Evolutionary conservation across 2,113 vertebrate species (phyloP).

Genomic region (Chloropsis hardwickii): DNA sequence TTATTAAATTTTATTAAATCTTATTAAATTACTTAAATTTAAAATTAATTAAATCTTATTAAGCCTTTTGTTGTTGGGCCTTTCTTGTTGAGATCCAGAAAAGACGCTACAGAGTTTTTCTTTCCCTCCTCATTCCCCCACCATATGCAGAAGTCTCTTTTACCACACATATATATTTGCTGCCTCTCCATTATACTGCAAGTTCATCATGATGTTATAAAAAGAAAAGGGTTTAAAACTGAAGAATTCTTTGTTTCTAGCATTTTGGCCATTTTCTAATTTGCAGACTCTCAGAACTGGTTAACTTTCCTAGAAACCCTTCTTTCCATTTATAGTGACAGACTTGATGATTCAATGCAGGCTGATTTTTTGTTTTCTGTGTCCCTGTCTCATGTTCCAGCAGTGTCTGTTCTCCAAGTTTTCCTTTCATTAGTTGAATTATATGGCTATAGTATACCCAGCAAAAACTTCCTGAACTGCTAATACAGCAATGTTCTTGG

Average conservation of each 20-base stretch:
- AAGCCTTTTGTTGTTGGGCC: background rate
- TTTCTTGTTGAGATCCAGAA: background rate
- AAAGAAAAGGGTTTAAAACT: background rate
- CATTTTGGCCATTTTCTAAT: background rate
- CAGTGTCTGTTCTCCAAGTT: background rate
- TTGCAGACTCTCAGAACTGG: background rate
- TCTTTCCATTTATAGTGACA: background rate
- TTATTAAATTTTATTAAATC: too few species aligned
- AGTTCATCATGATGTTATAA: background rate
- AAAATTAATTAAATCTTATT: background rate
- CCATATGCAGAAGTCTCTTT: background rate
- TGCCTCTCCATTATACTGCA: background rate
- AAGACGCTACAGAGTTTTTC: rapidly evolving
- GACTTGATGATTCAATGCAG: background rate
- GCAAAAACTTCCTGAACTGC: background rate
- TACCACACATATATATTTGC: background rate
- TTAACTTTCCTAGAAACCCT: background rate
- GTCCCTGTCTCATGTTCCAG: background rate
- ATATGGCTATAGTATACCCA: background rate
- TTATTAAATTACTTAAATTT: too few species aligned
- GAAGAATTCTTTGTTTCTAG: background rate
- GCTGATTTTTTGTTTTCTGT: background rate
- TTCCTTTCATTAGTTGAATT: background rate
- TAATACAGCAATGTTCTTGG: background rate
- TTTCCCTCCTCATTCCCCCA: background rate